Evolutionary conservation across 2,113 vertebrate genomes (phyloP), one percentile per base, ranked within the genome.

Genomic region (Archilochus colubris): DNA sequence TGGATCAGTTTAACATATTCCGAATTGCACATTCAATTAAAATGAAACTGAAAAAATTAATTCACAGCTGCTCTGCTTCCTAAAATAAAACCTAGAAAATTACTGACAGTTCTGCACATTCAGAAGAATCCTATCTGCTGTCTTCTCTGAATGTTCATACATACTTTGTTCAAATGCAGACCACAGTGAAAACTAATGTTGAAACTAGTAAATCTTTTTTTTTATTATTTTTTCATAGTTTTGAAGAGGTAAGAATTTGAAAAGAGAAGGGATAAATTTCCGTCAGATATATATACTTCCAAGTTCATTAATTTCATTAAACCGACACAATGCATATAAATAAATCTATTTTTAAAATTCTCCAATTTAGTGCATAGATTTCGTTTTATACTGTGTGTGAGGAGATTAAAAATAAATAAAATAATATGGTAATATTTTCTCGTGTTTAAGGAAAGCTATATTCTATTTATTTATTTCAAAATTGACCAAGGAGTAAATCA

Each of bases 41-140:
- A 92, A 86, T 68, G 84, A 93, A 90, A 94, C 43, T 64, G 51
- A 86, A 91, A 67, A 40, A 87, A 89, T 85, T 24, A 94, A 91
- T 36, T 75, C 62, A 54, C 86, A 93, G 48, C 36, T 91, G 59
- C n/a, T 93, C 46, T 87, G 16, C 55, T 82, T 70, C 33, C 75
- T 80, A 54, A 94, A 96, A 92, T 86, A 82, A 89, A 91, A 92
- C 12, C 51, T 38, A 46, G 59, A 82, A 90, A 87, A 87, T 84
- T 66, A 92, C 66, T 88, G 87, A 93, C 31, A 19, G 82, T 54
- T 86, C 16, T 67, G 93, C 88, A 62, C 36, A 55, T 94, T 91
- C 82, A 75, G 38, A 61, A 67, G 21, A 76, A 90, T 84, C 44
- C 80, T 84, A 31, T 74, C 78, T 82, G 14, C 51, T 72, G 6